A percentile compares a stretch with the other conserved stretches of the same genome.
phyloP scores from a whole-genome alignment of 2,113 vertebrate genomes.

The Oryzias javanicus region DNA sequence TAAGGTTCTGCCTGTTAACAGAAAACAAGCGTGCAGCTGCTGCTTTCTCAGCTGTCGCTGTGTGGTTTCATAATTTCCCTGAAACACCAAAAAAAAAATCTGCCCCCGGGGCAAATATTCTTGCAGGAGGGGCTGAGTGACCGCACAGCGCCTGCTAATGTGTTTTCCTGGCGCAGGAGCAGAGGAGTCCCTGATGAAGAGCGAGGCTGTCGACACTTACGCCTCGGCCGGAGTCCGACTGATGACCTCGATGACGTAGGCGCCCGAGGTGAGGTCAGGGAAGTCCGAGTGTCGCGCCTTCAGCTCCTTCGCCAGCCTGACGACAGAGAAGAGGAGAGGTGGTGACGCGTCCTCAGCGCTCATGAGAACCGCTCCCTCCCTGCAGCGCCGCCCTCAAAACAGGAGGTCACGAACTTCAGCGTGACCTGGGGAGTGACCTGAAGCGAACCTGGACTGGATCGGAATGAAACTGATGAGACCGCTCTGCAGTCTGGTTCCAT shows the following conservation, averaged over 20 bases:
- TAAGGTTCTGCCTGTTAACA: too few relatives aligned
- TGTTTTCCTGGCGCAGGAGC: neutral
- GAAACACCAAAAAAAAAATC: neutral
- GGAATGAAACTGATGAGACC: too few relatives aligned
- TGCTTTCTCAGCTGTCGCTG: slow-evolving; percentile 25
- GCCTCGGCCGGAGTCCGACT: slow-evolving; percentile 89
- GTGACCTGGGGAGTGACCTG: too few relatives aligned
- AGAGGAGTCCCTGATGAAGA: too few relatives aligned
- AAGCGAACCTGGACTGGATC: too few relatives aligned
- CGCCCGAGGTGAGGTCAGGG: slow-evolving; percentile 91
- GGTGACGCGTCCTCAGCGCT: neutral
- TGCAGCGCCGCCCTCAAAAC: too few relatives aligned
- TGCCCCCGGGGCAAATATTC: neutral
- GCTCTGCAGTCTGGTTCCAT: too few relatives aligned
- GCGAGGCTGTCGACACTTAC: slow-evolving; percentile 74
- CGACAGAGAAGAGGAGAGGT: neutral
- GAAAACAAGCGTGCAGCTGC: neutral
- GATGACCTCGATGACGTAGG: slow-evolving; percentile 95
- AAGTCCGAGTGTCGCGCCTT: slow-evolving; percentile 89
- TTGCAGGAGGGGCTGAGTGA: neutral
- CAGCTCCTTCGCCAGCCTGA: slow-evolving; percentile 90
- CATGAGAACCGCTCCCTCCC: neutral
- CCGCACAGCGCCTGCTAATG: neutral
- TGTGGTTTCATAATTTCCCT: neutral
- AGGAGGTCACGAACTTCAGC: too few relatives aligned